Evolutionary conservation across 2,113 vertebrate species (phyloP).

Genomic region (Poecile atricapillus): DNA sequence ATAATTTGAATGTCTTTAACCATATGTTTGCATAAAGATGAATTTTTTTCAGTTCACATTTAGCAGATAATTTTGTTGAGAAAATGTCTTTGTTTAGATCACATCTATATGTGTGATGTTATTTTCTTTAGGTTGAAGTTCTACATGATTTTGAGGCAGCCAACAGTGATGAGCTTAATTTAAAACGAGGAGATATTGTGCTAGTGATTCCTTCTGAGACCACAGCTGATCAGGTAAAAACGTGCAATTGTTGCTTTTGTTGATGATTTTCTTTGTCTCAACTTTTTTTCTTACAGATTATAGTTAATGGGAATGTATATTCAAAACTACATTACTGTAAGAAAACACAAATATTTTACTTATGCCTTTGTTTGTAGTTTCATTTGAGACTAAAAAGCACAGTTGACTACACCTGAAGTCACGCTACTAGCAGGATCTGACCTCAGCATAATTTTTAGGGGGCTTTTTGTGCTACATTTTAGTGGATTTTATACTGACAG

Average conservation of each 20-base stretch:
- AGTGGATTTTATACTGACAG: not conserved
- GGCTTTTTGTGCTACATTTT: not conserved
- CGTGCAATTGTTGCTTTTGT: not conserved
- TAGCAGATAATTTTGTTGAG: not conserved
- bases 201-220: conserved; percentile 86
- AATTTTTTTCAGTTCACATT: not conserved
- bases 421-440: not conserved
- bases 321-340: not conserved
- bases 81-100: not conserved
- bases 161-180: conserved; percentile 89
- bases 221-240: conserved; percentile 88
- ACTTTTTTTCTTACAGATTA: not conserved
- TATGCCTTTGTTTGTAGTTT: not conserved
- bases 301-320: not conserved
- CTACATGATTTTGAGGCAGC: conserved; percentile 95
- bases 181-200: conserved; percentile 88
- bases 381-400: not conserved
- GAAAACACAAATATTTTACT: not conserved
- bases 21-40: not conserved
- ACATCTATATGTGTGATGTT: not conserved
- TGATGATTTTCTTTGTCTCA: not conserved
- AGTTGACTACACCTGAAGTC: not conserved
- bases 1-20: not conserved
- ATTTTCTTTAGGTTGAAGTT: conserved; percentile 82
- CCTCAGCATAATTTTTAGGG: not conserved